A percentile compares a stretch with the other conserved stretches of the same genome.
Conservation (phyloP, 2,797 vertebrate species). For the Arctocebus calabarensis region DNA sequence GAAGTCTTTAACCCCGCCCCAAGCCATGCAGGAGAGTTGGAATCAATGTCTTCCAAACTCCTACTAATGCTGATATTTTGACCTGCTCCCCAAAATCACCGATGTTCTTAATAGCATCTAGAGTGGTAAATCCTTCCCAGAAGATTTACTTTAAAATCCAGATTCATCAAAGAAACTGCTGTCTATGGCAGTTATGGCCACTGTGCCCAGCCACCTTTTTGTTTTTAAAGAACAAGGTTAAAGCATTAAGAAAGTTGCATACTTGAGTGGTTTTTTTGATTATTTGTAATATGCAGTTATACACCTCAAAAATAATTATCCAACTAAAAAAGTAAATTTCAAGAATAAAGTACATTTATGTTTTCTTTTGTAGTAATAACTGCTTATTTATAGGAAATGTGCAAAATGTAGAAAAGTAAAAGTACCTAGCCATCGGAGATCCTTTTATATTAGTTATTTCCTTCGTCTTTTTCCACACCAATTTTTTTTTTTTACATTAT, state of each 20-base stretch:
- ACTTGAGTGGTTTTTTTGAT: slow-evolving; percentile 7
- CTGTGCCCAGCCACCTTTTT: neutral
- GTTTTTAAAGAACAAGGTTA: slow-evolving; percentile 52
- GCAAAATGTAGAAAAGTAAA: slow-evolving; percentile 22
- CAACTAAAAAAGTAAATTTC: slow-evolving; percentile 13
- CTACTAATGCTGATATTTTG: neutral
- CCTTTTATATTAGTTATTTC: slow-evolving; percentile 34
- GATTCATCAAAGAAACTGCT: neutral
- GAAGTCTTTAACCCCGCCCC: neutral
- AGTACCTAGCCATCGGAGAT: neutral
- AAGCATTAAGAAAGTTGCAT: slow-evolving; percentile 24
- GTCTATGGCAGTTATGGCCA: neutral
- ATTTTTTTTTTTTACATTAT: neutral
- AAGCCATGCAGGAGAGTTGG: neutral
- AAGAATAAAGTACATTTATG: slow-evolving; percentile 31
- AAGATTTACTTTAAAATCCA: neutral
- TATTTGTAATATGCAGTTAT: slow-evolving; percentile 33
- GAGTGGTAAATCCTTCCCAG: neutral
- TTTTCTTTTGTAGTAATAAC: slow-evolving; percentile 37
- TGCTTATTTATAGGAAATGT: slow-evolving; percentile 39
- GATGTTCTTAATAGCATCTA: neutral
- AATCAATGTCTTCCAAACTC: neutral
- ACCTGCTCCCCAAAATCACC: neutral
- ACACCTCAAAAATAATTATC: slow-evolving; percentile 10
- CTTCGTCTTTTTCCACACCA: slow-evolving; percentile 21